These are phyloP conservation scores for Pegoplata infirma DNA, from an alignment of 2,888 invertebrate genomes.

Conservation along the genomic window DNA sequence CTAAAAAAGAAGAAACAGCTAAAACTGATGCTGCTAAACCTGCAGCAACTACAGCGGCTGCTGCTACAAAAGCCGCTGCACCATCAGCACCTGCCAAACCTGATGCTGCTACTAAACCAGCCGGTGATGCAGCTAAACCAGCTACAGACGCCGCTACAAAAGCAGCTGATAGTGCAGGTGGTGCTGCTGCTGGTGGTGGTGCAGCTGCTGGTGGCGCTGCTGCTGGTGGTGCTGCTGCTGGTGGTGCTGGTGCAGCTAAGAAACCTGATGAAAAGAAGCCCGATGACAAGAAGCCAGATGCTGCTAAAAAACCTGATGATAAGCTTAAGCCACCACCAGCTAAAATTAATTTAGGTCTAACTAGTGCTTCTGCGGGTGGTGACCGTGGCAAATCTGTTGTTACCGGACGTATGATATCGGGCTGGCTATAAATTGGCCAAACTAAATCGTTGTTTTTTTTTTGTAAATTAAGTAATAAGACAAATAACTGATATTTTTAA, in stretches of 20 bases:
- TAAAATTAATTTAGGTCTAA: slow-evolving; percentile 76
- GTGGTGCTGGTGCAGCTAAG: slow-evolving; percentile 61
- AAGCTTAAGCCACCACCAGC: slow-evolving; percentile 70
- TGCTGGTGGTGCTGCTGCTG: slow-evolving; percentile 67
- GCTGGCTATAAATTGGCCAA: slow-evolving; percentile 82
- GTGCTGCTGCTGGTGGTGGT: slow-evolving; percentile 66
- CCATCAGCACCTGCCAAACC: slow-evolving; percentile 68
- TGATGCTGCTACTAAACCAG: slow-evolving; percentile 69
- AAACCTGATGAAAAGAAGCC: slow-evolving; percentile 63
- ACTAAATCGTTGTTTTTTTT: background rate
- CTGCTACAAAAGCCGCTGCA: slow-evolving; percentile 68
- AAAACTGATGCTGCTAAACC: slow-evolving; percentile 68
- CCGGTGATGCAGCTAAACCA: slow-evolving; percentile 65
- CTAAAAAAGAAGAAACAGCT: slow-evolving; percentile 68
- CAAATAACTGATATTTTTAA: slow-evolving; percentile 56
- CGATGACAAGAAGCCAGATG: slow-evolving; percentile 64
- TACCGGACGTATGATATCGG: slow-evolving; percentile 85
- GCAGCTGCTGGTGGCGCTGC: slow-evolving; percentile 60
- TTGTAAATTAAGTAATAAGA: slow-evolving; percentile 24
- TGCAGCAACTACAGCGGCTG: slow-evolving; percentile 66
- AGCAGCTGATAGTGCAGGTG: slow-evolving; percentile 65
- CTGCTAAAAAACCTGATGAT: slow-evolving; percentile 69
- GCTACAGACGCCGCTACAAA: slow-evolving; percentile 71
- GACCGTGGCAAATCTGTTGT: slow-evolving; percentile 85
- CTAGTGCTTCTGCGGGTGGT: slow-evolving; percentile 78